Base-by-base conservation (phyloP, 2,113 vertebrate species). In the Nematolebias whitei region DNA sequence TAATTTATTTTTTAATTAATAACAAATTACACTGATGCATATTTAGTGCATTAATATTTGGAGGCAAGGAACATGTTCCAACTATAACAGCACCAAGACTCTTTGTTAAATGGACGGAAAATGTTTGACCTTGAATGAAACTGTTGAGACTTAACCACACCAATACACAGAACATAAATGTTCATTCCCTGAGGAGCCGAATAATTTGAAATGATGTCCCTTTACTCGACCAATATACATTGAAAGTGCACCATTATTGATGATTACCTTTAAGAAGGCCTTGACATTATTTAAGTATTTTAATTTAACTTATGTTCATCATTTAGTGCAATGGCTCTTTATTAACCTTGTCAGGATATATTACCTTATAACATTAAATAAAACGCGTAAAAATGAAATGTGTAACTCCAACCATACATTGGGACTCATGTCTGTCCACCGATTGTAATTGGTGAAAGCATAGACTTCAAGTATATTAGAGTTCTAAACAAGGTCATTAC, bases 221-320 rank as follows among this genome's bases (percentile, higher is more conserved):
- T 14, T 16, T 4, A 18, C 16, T 9, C 19, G 23, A 39, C 12
- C 62, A 76, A 76, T 67, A 62, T 56, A 53, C 3, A 18, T 23
- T 45, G 2, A 19, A 62, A 12, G 14, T 24, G 39, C 32, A 50
- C 55, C 60, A 70, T 61, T 72, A 49, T 62, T 43, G 15, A 35
- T 70, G 63, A 82, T 83, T 49, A 72, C 57, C 79, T 56, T 67
- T 68, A 48, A 69, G 56, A 55, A 45, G 23, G 53, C 57, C 58
- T 68, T 59, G n/a, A 56, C 55, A 78, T 68, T 44, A 53, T 74
- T 52, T 68, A 15, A 11, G 48, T 10, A 48, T 22, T 14, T 15
- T 39, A 53, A 49, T 44, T 41, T 18, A 20, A 35, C 11, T 68
- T 61, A 70, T 71, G 71, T 61, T 60, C 24, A 62, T 71, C 64